Evolutionary conservation across 2,888 invertebrate species (phyloP), one percentile per base, ranked within the genome.

Genomic region (Sinopyrophorus schimmeli): DNA sequence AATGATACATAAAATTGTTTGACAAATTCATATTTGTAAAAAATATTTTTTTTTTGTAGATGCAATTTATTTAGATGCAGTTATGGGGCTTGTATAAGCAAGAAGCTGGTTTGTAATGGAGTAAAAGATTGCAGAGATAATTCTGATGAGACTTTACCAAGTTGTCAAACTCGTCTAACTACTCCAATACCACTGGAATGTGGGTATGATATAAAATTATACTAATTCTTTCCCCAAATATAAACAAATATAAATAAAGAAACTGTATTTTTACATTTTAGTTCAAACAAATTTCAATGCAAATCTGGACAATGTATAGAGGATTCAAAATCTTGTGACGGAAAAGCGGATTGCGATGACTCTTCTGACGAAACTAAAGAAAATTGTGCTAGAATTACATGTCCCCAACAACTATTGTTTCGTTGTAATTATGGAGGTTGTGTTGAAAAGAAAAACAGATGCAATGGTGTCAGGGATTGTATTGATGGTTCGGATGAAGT

Each of bases 21-120:
- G 11, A 18, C 21, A 5, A 38, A 18, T 39, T 6, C 24, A 20
- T 2, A 6, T n/a, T 26, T 24, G 3, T n/a, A n/a, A n/a, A n/a
- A n/a, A n/a, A 30, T 15, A 11, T 7, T 32, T 41, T 21, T 31
- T 27, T 6, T 43, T 58, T 60, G 2, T 31, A 70, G 73, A 1
- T 80, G 80, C 54, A 74, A 24, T 47, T 64, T 74, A 3, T 79
- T 77, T 60, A 70, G 72, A 14, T 80, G 79, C 55, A 59, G 63
- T 6, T 79, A 80, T 53, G 79, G 79, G 6, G 79, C 76, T 2
- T 80, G 79, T 55, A 67, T 78, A 4, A 71, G 72, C 47, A 67
- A 68, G 10, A 69, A 18, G 5, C 18, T 18, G 18, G 5, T 4
- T 5, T 18, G 18, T 18, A 18, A 18, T 18, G 18, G 18, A 18